phyloP scores from a whole-genome alignment of 37 sponge, comb jelly and placozoan species.

The Beroe forskalii region DNA sequence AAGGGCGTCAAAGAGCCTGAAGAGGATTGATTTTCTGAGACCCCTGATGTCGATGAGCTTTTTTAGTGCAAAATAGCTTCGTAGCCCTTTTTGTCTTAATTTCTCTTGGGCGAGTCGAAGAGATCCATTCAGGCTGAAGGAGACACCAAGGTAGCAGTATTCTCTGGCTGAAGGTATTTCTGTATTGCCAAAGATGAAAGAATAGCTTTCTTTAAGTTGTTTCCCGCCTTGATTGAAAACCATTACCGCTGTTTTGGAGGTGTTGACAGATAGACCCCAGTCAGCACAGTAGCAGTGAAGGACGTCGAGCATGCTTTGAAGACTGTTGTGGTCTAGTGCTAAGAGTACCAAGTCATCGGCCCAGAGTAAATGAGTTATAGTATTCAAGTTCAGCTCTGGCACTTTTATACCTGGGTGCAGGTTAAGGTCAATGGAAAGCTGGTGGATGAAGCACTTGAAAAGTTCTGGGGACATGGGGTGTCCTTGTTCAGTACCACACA shows the following conservation, averaged over 20 bases:
- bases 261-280: constrained; percentile 6
- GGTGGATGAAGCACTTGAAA: neutral
- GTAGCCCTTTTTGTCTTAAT: neutral
- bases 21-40: too few species aligned
- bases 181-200: neutral
- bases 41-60: neutral
- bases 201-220: neutral
- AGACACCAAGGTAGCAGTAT: neutral
- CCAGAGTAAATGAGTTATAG: neutral
- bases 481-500: neutral
- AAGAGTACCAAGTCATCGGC: constrained; percentile 25
- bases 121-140: neutral
- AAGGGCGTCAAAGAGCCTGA: too few species aligned
- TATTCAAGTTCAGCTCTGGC: neutral
- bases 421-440: neutral
- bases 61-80: neutral
- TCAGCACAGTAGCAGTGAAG: neutral
- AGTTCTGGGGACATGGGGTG: constrained; percentile 18
- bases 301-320: neutral
- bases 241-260: neutral
- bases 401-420: neutral
- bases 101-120: neutral
- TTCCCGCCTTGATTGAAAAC: neutral
- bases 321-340: neutral
- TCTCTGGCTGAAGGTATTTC: neutral